phyloP scores from a whole-genome alignment of 2,113 vertebrate species.

The Salvator merianae region DNA sequence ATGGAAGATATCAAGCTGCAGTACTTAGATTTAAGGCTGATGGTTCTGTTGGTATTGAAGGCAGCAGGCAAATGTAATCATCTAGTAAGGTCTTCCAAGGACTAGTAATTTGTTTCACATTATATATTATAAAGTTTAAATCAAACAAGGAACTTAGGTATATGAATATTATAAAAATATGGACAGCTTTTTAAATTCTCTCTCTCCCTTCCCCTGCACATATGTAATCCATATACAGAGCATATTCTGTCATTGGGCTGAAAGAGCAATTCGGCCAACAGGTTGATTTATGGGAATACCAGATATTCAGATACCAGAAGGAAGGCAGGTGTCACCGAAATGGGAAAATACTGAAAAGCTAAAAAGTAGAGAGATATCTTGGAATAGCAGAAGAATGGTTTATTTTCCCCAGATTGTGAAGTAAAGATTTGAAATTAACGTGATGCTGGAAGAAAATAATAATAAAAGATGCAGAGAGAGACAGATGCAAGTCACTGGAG shows the following conservation, averaged over 20 bases:
- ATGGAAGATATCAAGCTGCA: slow-evolving; percentile 1
- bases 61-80: slow-evolving; percentile 52
- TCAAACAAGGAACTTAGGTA: slow-evolving; percentile 44
- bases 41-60: slow-evolving; percentile 36
- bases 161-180: slow-evolving; percentile 22
- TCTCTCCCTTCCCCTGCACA: neutral
- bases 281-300: neutral
- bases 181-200: neutral
- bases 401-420: too few species aligned
- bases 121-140: slow-evolving; percentile 39
- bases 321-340: too few species aligned
- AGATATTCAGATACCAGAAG: too few species aligned
- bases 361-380: neutral
- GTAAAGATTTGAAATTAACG: too few species aligned
- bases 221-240: neutral
- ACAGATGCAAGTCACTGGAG: too few species aligned
- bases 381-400: too few species aligned
- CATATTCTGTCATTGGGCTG: neutral
- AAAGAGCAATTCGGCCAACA: neutral
- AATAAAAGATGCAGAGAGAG: too few species aligned
- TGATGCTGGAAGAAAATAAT: too few species aligned
- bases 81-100: slow-evolving; percentile 47
- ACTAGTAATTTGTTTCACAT: slow-evolving; percentile 21
- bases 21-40: neutral
- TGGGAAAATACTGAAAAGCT: neutral